Conservation (phyloP, 2,113 vertebrate species). For the Amphilophus citrinellus region DNA sequence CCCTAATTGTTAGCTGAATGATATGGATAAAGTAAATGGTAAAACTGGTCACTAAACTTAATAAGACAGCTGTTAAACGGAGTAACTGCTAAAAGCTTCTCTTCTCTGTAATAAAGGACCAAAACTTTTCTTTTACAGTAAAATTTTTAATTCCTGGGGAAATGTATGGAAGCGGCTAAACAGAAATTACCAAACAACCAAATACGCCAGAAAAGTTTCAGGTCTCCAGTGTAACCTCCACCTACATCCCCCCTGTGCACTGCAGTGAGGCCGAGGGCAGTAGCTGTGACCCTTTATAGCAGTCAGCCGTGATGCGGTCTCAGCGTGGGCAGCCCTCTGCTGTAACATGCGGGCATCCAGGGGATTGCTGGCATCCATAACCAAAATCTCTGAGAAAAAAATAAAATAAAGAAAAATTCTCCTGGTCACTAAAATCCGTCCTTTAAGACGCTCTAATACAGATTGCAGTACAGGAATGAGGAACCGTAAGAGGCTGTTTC, state of each 20-base stretch:
- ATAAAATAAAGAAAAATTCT: conserved; percentile 26
- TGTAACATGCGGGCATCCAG: conserved; percentile 2
- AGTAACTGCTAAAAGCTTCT: background rate
- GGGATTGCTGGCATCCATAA: conserved; percentile 5
- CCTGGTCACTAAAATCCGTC: conserved; percentile 57
- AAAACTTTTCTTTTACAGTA: background rate
- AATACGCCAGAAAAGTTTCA: background rate
- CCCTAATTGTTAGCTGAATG: background rate
- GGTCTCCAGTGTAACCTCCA: background rate
- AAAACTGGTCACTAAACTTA: background rate
- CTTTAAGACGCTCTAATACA: conserved; percentile 69
- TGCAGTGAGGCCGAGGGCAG: conserved; percentile 26
- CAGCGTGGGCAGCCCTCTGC: conserved; percentile 48
- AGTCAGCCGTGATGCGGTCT: conserved; percentile 45
- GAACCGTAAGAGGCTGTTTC: conserved; percentile 28
- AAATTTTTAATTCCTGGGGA: background rate
- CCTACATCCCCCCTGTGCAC: background rate
- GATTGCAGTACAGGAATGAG: conserved; percentile 49
- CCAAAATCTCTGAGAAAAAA: conserved; percentile 32
- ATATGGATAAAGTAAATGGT: background rate
- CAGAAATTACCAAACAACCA: background rate
- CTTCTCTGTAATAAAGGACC: background rate
- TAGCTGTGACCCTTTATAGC: conserved; percentile 46
- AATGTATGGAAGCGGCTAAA: background rate
- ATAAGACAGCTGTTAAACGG: background rate